phyloP scores from a whole-genome alignment of 2,888 invertebrate species.

The Spialia ferax region DNA sequence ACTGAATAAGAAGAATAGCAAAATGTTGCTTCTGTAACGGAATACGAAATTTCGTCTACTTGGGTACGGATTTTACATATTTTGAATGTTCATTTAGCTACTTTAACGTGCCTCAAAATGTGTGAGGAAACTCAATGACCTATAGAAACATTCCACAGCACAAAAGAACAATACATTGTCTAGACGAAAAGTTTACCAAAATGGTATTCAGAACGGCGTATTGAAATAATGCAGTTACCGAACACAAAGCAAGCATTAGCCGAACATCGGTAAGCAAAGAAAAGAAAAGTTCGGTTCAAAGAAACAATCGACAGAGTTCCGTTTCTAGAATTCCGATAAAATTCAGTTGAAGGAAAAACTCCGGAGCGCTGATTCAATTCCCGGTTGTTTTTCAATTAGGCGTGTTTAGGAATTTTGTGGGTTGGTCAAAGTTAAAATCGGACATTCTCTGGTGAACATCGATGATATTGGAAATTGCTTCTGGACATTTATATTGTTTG shows the following conservation, averaged over 20 bases:
- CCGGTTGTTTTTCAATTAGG: constrained; percentile 38
- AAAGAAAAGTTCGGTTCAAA: constrained; percentile 28
- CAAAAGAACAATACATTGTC: constrained; percentile 4
- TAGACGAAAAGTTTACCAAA: constrained; percentile 13
- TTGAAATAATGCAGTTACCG: constrained; percentile 36
- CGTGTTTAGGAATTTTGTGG: constrained; percentile 36
- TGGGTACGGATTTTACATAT: not conserved
- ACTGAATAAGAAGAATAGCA: not conserved
- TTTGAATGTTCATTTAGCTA: not conserved
- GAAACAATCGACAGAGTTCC: constrained; percentile 36
- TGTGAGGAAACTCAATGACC: not conserved
- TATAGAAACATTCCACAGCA: not conserved
- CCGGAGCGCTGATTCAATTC: constrained; percentile 31
- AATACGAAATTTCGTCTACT: not conserved
- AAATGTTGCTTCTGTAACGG: not conserved
- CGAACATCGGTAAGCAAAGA: constrained; percentile 29
- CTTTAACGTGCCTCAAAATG: not conserved
- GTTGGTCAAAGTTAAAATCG: constrained; percentile 28
- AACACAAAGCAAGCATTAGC: constrained; percentile 33
- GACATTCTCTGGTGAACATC: constrained; percentile 9
- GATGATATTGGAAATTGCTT: constrained; percentile 17
- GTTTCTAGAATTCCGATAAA: constrained; percentile 32
- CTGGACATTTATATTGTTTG: constrained; percentile 6
- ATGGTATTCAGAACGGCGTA: constrained; percentile 23
- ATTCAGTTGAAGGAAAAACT: constrained; percentile 29